phyloP scores from a whole-genome alignment of 2,888 invertebrate species.

The Polydrusus tereticollis region DNA sequence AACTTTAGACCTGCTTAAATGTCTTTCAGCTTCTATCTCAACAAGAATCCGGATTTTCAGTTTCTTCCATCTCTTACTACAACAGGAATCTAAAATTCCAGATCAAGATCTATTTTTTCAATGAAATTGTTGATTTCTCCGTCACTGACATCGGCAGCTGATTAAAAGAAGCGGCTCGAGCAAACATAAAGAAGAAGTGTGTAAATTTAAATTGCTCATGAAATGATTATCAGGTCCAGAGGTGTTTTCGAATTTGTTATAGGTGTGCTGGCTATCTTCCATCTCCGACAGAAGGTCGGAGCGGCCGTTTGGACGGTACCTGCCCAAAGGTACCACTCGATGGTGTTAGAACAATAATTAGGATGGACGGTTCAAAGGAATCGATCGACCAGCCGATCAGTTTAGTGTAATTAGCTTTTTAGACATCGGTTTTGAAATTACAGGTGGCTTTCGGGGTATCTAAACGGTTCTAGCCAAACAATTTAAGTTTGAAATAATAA shows the following conservation, averaged over 20 bases:
- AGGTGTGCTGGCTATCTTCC: conserved; percentile 33
- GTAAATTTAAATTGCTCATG: conserved; percentile 53
- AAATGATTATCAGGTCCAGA: conserved; percentile 51
- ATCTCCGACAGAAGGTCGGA: conserved; percentile 35
- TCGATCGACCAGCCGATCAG: conserved; percentile 37
- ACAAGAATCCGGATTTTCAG: too few species aligned
- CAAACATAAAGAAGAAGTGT: conserved; percentile 52
- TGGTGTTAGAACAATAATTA: conserved; percentile 48
- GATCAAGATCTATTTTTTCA: background rate
- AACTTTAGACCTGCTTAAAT: too few species aligned
- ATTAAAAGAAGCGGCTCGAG: conserved; percentile 51
- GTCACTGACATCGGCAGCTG: conserved; percentile 48
- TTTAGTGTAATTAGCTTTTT: conserved; percentile 47
- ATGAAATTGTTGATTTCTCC: background rate
- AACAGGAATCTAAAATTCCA: background rate
- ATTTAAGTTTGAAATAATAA: background rate
- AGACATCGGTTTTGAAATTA: conserved; percentile 5
- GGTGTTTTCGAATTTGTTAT: conserved; percentile 51
- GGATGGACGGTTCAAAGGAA: conserved; percentile 49
- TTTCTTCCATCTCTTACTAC: too few species aligned
- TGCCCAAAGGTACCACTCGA: conserved; percentile 38
- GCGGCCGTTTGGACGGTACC: conserved; percentile 30
- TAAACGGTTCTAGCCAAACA: conserved; percentile 9
- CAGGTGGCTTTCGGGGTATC: background rate
- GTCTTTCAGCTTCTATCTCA: too few species aligned